Conservation (phyloP, 92 coral and sea anemone species). For the Palythoa caribaeorum region DNA sequence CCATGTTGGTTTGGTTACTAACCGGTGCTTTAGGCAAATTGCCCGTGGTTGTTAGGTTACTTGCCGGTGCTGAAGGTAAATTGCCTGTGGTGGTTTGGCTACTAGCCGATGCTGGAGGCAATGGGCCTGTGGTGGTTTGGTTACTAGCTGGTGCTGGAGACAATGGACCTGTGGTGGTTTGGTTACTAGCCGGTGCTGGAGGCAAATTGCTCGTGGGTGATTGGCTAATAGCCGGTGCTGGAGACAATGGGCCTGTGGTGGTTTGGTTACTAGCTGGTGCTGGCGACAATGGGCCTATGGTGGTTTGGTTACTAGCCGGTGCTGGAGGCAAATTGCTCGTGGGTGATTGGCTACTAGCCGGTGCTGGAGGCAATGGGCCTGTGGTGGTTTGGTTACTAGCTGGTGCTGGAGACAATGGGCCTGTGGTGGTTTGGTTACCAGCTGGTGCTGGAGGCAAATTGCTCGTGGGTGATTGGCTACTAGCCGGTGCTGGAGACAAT, state of each 20-base stretch:
- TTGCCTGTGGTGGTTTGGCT: not conserved
- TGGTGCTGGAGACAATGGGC: not conserved
- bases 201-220: not conserved
- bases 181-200: not conserved
- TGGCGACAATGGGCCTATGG: not conserved
- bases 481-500: not conserved
- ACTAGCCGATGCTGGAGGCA: not conserved
- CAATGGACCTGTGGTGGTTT: not conserved
- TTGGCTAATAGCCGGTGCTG: not conserved
- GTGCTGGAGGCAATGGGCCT: not conserved
- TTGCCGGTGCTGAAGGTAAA: not conserved
- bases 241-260: not conserved
- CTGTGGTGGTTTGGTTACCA: not conserved
- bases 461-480: not conserved
- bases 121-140: not conserved
- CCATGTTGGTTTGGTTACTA: too few relatives aligned
- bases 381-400: not conserved
- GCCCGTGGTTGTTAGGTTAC: not conserved
- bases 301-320: not conserved
- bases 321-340: not conserved
- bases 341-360: not conserved
- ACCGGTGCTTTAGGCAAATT: too few relatives aligned
- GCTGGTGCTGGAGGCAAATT: not conserved
- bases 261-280: slow-evolving; percentile 17
- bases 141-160: not conserved